A percentile compares a stretch with the other conserved stretches of the same genome.
Conservation (phyloP, 2,797 vertebrate genomes). For the Centropyge bicolor region DNA sequence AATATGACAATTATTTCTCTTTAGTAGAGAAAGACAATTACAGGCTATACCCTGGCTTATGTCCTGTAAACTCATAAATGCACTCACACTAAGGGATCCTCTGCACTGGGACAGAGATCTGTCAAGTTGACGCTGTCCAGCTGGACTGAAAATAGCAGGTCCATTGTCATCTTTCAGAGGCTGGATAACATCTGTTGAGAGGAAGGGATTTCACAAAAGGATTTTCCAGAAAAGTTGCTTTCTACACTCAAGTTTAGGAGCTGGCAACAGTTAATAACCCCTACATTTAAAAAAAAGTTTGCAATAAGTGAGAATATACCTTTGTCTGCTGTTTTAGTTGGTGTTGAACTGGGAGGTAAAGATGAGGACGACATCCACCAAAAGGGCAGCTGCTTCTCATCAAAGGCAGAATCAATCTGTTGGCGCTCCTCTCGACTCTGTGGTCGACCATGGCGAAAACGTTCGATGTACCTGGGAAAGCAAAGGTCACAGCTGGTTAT, state of each 20-base stretch:
- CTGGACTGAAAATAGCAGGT: slow-evolving; percentile 35
- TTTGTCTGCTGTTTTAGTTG: slow-evolving; percentile 62
- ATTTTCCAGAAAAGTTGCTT: background rate
- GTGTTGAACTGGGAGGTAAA: slow-evolving; percentile 69
- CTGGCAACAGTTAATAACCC: background rate
- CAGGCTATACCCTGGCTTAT: background rate
- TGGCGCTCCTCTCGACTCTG: slow-evolving; percentile 87
- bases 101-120: slow-evolving; percentile 60
- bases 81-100: slow-evolving; percentile 70
- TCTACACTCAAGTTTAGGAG: background rate
- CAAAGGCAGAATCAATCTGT: slow-evolving; percentile 42
- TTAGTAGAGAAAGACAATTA: background rate
- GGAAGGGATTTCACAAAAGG: background rate
- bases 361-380: slow-evolving; percentile 88
- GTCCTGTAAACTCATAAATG: slow-evolving; percentile 42
- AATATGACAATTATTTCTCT: background rate
- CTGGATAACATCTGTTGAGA: slow-evolving; percentile 34
- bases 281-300: background rate
- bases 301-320: slow-evolving; percentile 24
- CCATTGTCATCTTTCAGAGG: slow-evolving; percentile 47
- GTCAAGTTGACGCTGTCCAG: slow-evolving; percentile 32
- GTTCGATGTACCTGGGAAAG: slow-evolving; percentile 87
- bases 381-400: slow-evolving; percentile 76
- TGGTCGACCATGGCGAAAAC: slow-evolving; percentile 89
- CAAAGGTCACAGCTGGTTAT: slow-evolving; percentile 5